phyloP scores from a whole-genome alignment of 2,888 invertebrate genomes.

The Sacculina carcini region DNA sequence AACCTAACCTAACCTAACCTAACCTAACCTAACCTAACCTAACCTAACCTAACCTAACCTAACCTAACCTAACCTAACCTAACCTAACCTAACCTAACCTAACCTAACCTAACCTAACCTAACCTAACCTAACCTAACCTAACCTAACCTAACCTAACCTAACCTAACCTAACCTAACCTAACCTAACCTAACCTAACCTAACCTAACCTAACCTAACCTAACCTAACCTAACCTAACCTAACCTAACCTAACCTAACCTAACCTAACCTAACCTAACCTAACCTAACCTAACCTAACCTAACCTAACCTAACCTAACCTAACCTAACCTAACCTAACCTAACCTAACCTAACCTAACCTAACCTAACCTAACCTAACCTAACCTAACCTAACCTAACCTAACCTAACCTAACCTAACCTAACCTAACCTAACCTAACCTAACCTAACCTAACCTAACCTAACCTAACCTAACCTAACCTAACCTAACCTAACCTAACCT shows the following conservation, averaged over 20 bases:
- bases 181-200: conserved; percentile 5
- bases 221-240: conserved; percentile 5
- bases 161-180: conserved; percentile 6
- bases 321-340: no score
- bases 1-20: no score
- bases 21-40: background rate
- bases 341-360: no score
- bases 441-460: background rate
- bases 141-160: conserved; percentile 6
- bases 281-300: no score
- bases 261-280: no score
- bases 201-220: conserved; percentile 6
- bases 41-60: background rate
- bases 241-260: no score
- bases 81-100: conserved; percentile 4
- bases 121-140: conserved; percentile 5
- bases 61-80: conserved; percentile 5
- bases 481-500: conserved; percentile 4
- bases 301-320: no score
- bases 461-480: conserved; percentile 5
- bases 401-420: no score
- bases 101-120: conserved; percentile 4
- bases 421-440: background rate
- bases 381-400: no score
- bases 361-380: no score